Base-by-base conservation (phyloP, 2,113 vertebrate species). In the Alligator sinensis region DNA sequence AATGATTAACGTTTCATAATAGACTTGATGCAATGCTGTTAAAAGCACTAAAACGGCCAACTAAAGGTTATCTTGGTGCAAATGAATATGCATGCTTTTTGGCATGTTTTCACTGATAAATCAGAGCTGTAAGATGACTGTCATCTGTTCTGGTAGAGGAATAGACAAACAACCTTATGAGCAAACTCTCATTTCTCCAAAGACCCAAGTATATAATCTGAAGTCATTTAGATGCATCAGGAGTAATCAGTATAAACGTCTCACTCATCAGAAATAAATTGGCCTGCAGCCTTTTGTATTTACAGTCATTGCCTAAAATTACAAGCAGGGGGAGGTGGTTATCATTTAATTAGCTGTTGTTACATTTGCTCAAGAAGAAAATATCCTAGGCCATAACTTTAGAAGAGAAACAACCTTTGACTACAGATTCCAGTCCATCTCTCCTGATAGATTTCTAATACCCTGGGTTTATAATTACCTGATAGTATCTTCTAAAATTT, bases 281-380 rank as follows among this genome's bases (percentile, higher is more conserved):
- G 30, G 84, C 79, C 64, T 91, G 22, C 47, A 82, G 77, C 14
- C 22, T 75, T 92, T 79, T 76, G n/a, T 34, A 83, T 64, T 79
- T 77, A 27, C 2, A 61, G 16, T 59, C 82, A 62, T 22, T 47
- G 47, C 19, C 30, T 62, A 28, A 64, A 57, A 63, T n/a, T 10
- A 34, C 9, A 70, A 34, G 28, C 3, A 54, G 3, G 57, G 87
- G 11, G 58, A 88, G 80, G 54, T 30, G 77, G 68, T 19, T 59
- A 85, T 64, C 77, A 18, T 57, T 90, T 95, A 80, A 84, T 80
- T 93, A 90, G 74, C 21, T 82, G 59, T 66, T 84, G 30, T 28
- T 66, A 14, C 27, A 28, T 54, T n/a, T 16, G 34, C 28, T n/a
- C 70, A 86, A 77, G 25, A 85, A 82, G 87, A 61, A 27, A 55